Base-by-base conservation (phyloP, 1,140 invertebrate species). In the Bombus confusus region DNA sequence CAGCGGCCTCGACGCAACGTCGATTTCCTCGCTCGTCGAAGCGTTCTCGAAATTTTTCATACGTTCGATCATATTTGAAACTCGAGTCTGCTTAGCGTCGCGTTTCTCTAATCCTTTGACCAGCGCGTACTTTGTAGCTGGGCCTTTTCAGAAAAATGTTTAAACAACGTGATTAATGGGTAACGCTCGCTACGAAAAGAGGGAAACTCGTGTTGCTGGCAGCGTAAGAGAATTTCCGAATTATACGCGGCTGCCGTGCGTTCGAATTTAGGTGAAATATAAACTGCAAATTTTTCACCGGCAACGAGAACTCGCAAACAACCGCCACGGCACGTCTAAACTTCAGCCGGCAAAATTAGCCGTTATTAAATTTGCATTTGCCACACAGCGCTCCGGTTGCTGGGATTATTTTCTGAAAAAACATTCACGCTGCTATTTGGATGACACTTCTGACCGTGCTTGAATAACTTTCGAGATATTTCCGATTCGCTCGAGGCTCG, bases 331-430 rank as follows among this genome's bases (percentile, higher is more conserved):
- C 31, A 31, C 76, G 74, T 76, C 52, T 76, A 41, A 62, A 47
- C 37, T 82, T 64, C 43, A 31, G 4, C 78, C 22, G 22, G 10
- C 43, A n/a, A 41, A 68, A 83, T 83, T 75, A 47, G 31, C 43
- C n/a, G 73, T 52, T 59, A 66, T 41, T 59, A 39, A 84, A 79
- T 84, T 71, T 84, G 64, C 82, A 78, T 78, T 69, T 13, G 18
- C 57, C n/a, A 12, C 28, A 28, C 25, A n/a, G 3, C 22, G 9
- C 10, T n/a, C 13, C 64, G 64, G 39, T 59, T 4, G 13, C 22
- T n/a, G 4, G 2, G 39, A 10, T 79, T 85, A 80, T 85, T 85
- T 85, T 85, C 83, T 85, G 37, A 80, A 72, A 73, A 85, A 85
- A 62, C 68, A 80, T 62, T 15, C 43, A 52, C 47, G 3, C 64